Percentiles rank a stretch among this genome's conserved stretches.
Evolutionary conservation across 2,797 vertebrate genomes (phyloP).

Genomic region (Nyctibius grandis): DNA sequence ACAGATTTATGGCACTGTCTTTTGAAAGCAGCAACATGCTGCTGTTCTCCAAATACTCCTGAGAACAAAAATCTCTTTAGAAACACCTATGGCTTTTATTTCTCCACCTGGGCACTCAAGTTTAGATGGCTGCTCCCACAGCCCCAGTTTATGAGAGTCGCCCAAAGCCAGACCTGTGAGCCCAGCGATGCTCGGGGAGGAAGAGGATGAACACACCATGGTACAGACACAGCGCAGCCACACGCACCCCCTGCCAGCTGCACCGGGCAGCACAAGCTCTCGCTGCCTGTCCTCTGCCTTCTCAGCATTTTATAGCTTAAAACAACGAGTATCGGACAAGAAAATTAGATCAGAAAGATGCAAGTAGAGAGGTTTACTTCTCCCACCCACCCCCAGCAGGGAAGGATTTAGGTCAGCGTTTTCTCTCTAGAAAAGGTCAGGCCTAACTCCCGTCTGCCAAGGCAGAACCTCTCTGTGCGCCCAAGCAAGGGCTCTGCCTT

Average conservation of each 20-base stretch:
- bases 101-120: neutral
- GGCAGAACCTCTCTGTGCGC: conserved; percentile 59
- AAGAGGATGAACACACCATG: neutral
- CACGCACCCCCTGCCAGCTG: neutral
- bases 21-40: neutral
- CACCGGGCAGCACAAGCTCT: neutral
- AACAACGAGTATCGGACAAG: neutral
- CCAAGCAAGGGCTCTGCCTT: conserved; percentile 76
- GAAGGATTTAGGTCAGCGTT: conserved; percentile 56
- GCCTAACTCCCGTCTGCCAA: conserved; percentile 69
- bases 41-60: neutral
- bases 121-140: accelerated
- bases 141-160: accelerated
- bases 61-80: neutral
- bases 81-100: accelerated
- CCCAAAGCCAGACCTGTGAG: neutral
- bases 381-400: neutral
- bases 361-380: neutral
- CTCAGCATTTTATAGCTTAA: neutral
- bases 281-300: neutral
- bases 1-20: too few relatives aligned
- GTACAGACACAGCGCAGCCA: neutral
- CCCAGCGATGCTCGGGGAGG: neutral
- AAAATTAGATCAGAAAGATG: neutral
- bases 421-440: conserved; percentile 65